phyloP scores from a whole-genome alignment of 2,888 invertebrate species.

The Mesochorus sp. region DNA sequence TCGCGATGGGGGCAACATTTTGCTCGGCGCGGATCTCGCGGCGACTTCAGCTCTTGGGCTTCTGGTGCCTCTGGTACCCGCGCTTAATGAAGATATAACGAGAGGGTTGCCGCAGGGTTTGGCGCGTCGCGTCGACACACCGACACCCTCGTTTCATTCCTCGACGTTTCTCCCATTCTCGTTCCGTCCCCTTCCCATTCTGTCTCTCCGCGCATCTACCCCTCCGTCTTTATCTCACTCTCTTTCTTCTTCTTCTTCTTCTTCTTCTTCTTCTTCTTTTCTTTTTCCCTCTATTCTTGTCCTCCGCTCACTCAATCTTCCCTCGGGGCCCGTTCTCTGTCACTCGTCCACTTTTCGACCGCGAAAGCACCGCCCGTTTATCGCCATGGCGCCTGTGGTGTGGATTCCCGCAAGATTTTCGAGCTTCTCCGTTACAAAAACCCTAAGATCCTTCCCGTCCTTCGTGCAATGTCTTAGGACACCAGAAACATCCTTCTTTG shows the following conservation, averaged over 20 bases:
- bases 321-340: conserved; percentile 26
- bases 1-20: conserved; percentile 25
- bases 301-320: not conserved
- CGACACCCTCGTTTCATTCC: conserved; percentile 67
- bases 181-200: conserved; percentile 24
- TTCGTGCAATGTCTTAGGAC: too few species aligned
- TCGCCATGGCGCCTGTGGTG: conserved; percentile 61
- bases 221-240: conserved; percentile 3
- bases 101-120: conserved; percentile 73
- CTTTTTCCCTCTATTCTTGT: conserved; percentile 2
- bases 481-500: too few species aligned
- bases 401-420: not conserved
- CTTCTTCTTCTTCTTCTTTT: not conserved
- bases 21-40: conserved; percentile 16
- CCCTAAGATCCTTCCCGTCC: too few species aligned
- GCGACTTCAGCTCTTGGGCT: conserved; percentile 68
- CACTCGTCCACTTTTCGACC: conserved; percentile 37
- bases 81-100: conserved; percentile 80
- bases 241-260: conserved; percentile 25
- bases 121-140: conserved; percentile 71
- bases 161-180: conserved; percentile 44
- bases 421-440: not conserved
- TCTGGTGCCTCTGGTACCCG: conserved; percentile 64
- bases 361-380: conserved; percentile 61
- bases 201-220: not conserved